phyloP scores from a whole-genome alignment of 2,797 vertebrate species.

The Pangasius macronema region DNA sequence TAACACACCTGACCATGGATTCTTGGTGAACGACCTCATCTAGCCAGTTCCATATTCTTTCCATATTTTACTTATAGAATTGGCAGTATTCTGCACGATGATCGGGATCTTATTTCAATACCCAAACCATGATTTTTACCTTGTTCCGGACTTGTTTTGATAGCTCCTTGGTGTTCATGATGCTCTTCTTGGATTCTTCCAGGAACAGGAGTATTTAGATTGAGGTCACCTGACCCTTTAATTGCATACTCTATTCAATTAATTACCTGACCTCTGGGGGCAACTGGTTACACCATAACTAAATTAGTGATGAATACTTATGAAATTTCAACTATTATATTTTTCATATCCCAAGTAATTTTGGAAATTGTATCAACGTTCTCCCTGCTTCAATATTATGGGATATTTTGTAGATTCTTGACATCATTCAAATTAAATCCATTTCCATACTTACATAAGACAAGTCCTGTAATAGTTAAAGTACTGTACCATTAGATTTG shows the following conservation, averaged over 20 bases:
- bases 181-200: neutral
- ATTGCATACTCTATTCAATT: neutral
- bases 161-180: neutral
- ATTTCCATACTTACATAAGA: neutral
- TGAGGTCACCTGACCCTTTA: neutral
- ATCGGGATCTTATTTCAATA: neutral
- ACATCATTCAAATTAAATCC: too few species aligned
- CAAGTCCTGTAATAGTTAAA: neutral
- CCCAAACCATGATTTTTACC: neutral
- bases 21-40: too few species aligned
- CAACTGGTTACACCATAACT: neutral
- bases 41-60: too few species aligned
- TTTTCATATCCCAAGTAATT: too few species aligned
- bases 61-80: too few species aligned
- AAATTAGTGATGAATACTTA: neutral
- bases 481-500: neutral
- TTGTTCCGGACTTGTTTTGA: neutral
- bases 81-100: neutral
- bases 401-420: too few species aligned
- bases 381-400: too few species aligned
- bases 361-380: too few species aligned
- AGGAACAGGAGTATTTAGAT: neutral
- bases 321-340: too few species aligned
- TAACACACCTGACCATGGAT: neutral
- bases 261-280: too few species aligned